phyloP scores from a whole-genome alignment of 2,797 vertebrate species.

The Miichthys miiuy region DNA sequence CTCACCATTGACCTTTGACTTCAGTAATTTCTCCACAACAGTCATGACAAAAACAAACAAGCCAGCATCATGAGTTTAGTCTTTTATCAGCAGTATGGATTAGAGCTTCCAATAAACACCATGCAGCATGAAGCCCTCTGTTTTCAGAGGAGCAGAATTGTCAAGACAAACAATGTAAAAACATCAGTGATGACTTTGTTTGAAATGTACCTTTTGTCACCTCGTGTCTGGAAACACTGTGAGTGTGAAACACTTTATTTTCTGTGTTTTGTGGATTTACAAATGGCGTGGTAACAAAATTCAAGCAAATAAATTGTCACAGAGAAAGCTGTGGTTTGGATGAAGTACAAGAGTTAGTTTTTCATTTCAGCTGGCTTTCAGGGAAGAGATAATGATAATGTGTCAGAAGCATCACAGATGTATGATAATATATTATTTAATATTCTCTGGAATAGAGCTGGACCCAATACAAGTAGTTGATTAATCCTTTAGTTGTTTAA shows the following conservation, averaged over 20 bases:
- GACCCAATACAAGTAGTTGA: background rate
- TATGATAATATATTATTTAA: background rate
- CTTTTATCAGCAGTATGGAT: conserved; percentile 29
- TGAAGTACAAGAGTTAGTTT: background rate
- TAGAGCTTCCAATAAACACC: conserved; percentile 12
- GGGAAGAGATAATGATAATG: background rate
- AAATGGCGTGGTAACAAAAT: background rate
- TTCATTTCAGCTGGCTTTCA: background rate
- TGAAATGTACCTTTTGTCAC: background rate
- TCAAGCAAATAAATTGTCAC: background rate
- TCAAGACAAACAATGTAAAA: background rate
- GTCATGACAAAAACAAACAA: conserved; percentile 28
- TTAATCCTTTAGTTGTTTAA: background rate
- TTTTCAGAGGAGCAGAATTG: background rate
- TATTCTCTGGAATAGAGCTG: background rate
- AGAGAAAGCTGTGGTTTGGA: background rate
- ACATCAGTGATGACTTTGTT: background rate
- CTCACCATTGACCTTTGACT: no score
- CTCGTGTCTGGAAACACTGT: background rate
- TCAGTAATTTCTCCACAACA: no score
- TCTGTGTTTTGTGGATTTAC: background rate
- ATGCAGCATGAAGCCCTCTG: background rate
- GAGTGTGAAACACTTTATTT: conserved; percentile 15
- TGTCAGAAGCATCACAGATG: background rate
- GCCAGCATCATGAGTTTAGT: background rate